phyloP scores from a whole-genome alignment of 2,888 invertebrate species.

The Eupithecia exiguata region DNA sequence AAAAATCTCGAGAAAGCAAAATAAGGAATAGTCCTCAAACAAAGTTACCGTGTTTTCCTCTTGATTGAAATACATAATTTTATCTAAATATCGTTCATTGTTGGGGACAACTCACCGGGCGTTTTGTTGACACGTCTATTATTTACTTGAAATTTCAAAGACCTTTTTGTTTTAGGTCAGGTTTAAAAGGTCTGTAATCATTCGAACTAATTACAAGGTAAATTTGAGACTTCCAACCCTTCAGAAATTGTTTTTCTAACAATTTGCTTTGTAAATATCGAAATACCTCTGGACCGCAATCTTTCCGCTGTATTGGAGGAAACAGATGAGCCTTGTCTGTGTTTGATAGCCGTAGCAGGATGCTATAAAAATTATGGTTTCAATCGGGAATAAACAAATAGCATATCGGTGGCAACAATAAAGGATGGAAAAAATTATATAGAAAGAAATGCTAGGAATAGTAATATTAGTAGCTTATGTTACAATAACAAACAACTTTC shows the following conservation, averaged over 20 bases:
- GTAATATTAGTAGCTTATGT: neutral
- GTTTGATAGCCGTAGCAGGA: constrained; percentile 27
- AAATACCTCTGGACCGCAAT: constrained; percentile 15
- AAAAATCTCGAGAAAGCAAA: constrained; percentile 12
- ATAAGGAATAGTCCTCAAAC: constrained; percentile 21
- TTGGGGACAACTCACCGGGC: constrained; percentile 18
- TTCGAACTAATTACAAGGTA: constrained; percentile 59
- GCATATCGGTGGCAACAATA: neutral
- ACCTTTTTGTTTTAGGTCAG: constrained; percentile 46
- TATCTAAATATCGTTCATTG: constrained; percentile 31
- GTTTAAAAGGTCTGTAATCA: constrained; percentile 58
- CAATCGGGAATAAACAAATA: constrained; percentile 5
- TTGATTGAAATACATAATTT: constrained; percentile 27
- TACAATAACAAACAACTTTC: neutral
- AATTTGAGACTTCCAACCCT: constrained; percentile 49
- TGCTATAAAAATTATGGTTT: constrained; percentile 20
- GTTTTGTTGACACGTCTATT: constrained; percentile 40
- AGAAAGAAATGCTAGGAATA: neutral
- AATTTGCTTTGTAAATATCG: constrained; percentile 28
- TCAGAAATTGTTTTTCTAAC: constrained; percentile 39
- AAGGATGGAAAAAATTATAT: too few relatives aligned
- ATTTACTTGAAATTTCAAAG: constrained; percentile 42
- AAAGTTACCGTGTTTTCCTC: constrained; percentile 8
- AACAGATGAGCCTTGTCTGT: constrained; percentile 14
- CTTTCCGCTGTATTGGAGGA: constrained; percentile 4